Conservation (phyloP, 2,113 vertebrate genomes). For the Myiopsitta monachus region DNA sequence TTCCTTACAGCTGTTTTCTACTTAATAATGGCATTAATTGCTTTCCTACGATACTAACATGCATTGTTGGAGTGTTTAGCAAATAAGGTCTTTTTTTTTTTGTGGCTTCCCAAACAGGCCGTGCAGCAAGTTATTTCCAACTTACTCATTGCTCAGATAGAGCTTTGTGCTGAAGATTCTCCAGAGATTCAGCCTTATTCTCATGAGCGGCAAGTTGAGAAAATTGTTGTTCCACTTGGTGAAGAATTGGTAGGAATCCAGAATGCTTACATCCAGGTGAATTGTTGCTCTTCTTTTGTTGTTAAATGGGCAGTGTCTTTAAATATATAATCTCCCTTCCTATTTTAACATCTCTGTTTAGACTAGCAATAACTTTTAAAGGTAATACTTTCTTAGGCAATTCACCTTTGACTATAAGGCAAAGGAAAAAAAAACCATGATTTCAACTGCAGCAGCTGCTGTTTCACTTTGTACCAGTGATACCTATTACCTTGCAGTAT, state of each 20-base stretch:
- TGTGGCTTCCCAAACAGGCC: constrained; percentile 70
- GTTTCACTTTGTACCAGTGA: not conserved
- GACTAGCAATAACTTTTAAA: not conserved
- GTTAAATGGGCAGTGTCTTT: not conserved
- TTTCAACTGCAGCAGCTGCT: not conserved
- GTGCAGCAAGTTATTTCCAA: constrained; percentile 97
- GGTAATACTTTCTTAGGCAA: fast-evolving
- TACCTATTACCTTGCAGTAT: not conserved
- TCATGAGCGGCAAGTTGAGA: constrained; percentile 87
- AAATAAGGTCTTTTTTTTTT: not conserved
- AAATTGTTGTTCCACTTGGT: constrained; percentile 88
- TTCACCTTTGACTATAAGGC: not conserved
- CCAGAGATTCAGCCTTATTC: constrained; percentile 88
- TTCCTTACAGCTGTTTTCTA: not conserved
- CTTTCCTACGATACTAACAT: not conserved
- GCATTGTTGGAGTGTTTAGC: not conserved
- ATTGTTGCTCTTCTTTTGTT: not conserved
- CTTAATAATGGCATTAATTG: not conserved
- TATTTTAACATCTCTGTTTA: not conserved
- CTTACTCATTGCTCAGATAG: constrained; percentile 89
- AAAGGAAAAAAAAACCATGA: fast-evolving
- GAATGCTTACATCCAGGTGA: constrained; percentile 84
- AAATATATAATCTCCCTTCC: not conserved
- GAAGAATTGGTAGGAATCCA: constrained; percentile 80
- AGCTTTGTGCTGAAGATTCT: constrained; percentile 90